A percentile compares a stretch with the other conserved stretches of the same genome.
phyloP scores from a whole-genome alignment of 2,888 invertebrate species.

The Actias luna region DNA sequence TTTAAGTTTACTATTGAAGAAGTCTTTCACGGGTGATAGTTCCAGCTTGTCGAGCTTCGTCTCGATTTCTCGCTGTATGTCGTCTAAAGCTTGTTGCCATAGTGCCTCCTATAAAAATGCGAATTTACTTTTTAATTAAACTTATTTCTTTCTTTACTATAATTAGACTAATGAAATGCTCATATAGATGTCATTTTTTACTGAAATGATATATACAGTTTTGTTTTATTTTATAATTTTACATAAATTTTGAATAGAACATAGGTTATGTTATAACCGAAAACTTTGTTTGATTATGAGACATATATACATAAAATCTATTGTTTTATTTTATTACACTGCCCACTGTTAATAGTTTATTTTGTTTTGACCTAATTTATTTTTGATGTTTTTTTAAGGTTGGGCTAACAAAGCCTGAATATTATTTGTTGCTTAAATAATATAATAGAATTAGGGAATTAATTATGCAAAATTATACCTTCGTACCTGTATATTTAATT shows the following conservation, averaged over 20 bases:
- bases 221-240: no score
- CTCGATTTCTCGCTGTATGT: constrained; percentile 85
- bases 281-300: no score
- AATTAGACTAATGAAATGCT: no score
- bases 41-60: constrained; percentile 85
- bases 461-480: background rate
- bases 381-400: no score
- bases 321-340: no score
- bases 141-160: background rate
- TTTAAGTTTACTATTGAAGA: constrained; percentile 83
- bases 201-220: no score
- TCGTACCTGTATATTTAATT: constrained; percentile 81
- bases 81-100: constrained; percentile 85
- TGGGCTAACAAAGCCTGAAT: background rate
- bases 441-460: background rate
- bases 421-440: background rate
- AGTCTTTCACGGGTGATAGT: constrained; percentile 83
- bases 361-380: no score
- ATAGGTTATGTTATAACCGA: no score
- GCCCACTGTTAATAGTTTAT: no score
- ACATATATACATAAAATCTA: no score
- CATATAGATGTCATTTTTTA: no score
- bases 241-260: no score
- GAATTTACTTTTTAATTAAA: background rate
- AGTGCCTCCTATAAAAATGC: constrained; percentile 74